A percentile compares a stretch with the other conserved stretches of the same genome.
These are phyloP conservation scores for Xylocampa areola DNA, from an alignment of 2,888 invertebrate species.

Conservation along the genomic window DNA sequence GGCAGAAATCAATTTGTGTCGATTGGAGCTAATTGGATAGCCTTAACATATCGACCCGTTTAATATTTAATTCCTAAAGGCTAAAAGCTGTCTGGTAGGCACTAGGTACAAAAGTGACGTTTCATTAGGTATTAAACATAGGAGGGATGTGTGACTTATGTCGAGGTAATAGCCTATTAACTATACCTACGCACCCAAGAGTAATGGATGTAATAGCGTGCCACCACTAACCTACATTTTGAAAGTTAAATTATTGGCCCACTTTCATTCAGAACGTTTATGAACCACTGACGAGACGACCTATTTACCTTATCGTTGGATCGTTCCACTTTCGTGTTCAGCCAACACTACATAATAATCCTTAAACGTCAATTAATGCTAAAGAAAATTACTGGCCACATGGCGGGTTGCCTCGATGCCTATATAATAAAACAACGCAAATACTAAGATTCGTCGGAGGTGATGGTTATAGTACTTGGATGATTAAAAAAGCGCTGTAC, in stretches of 20 bases:
- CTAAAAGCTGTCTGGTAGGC: constrained; percentile 17
- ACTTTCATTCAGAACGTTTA: constrained; percentile 78
- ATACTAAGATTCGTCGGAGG: background rate
- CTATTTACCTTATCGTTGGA: constrained; percentile 83
- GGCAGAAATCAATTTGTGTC: constrained; percentile 7
- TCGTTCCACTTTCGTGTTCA: constrained; percentile 80
- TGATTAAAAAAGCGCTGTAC: background rate
- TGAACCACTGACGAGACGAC: constrained; percentile 74
- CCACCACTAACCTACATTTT: constrained; percentile 84
- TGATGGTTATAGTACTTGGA: too few species aligned
- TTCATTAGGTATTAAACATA: constrained; percentile 37
- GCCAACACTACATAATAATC: constrained; percentile 67
- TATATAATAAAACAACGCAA: constrained; percentile 3
- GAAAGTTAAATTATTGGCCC: constrained; percentile 78
- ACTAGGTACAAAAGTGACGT: constrained; percentile 44
- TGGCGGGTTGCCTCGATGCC: background rate
- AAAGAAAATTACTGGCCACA: constrained; percentile 40
- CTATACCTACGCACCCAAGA: constrained; percentile 51
- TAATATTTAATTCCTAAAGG: constrained; percentile 43
- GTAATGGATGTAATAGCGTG: constrained; percentile 77
- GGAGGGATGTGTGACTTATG: constrained; percentile 18
- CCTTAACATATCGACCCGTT: constrained; percentile 27
- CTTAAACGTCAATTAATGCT: constrained; percentile 58
- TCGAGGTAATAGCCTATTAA: constrained; percentile 22
- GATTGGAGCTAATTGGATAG: constrained; percentile 27